These are phyloP conservation scores for Cairina moschata DNA, from an alignment of 2,113 vertebrate species.

Conservation along the genomic window DNA sequence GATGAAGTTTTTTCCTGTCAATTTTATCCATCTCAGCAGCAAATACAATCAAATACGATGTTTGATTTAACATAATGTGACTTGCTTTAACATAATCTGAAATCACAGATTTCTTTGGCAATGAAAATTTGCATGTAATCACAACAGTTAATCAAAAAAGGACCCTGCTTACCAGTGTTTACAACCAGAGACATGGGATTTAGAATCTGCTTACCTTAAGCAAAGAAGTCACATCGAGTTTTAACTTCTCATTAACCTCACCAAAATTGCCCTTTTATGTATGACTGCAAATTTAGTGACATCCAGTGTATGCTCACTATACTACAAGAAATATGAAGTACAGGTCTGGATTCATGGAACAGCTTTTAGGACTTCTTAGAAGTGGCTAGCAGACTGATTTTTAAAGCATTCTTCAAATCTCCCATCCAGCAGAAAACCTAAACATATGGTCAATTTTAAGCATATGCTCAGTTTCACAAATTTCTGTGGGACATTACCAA, in stretches of 20 bases:
- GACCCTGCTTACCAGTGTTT: conserved; percentile 19
- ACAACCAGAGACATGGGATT: background rate
- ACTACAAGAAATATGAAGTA: background rate
- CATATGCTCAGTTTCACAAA: background rate
- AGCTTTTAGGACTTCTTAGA: background rate
- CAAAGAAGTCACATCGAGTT: conserved; percentile 37
- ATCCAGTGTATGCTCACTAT: background rate
- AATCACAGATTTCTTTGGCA: conserved; percentile 62
- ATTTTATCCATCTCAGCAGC: background rate
- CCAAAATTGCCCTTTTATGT: background rate
- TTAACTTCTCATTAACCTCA: background rate
- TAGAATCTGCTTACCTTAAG: conserved; percentile 29
- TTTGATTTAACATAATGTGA: background rate
- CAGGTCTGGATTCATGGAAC: conserved; percentile 45
- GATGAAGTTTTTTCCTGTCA: background rate
- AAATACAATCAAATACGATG: background rate
- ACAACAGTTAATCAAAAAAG: conserved; percentile 32
- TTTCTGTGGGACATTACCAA: background rate
- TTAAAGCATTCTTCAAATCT: background rate
- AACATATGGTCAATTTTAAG: background rate
- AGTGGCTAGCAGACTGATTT: background rate
- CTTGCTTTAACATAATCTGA: background rate
- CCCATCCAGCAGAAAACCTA: background rate
- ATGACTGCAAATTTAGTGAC: background rate
- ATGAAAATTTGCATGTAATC: background rate